Evolutionary conservation across 2,113 vertebrate species (phyloP).

Genomic region (Hiodon tergisus): DNA sequence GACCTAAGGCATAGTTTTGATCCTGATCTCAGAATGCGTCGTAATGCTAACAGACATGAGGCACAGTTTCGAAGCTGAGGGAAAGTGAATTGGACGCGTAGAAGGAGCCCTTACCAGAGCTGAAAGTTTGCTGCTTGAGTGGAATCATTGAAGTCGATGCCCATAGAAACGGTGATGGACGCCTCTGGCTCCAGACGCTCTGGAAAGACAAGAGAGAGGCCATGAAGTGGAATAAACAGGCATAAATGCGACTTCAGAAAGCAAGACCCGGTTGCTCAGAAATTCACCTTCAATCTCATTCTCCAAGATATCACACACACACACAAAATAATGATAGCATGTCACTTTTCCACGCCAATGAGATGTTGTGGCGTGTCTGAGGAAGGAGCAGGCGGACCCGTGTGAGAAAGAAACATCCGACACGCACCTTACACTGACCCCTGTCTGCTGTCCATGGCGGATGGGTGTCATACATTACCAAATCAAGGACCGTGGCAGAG

Average conservation of each 20-base stretch:
- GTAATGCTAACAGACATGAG: no score
- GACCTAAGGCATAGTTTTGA: no score
- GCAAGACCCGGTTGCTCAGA: constrained; percentile 54
- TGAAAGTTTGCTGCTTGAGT: constrained; percentile 90
- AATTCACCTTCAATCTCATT: constrained; percentile 58
- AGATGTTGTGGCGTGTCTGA: constrained; percentile 31
- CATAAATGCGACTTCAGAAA: constrained; percentile 50
- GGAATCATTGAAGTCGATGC: constrained; percentile 95
- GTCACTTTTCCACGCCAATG: constrained; percentile 50
- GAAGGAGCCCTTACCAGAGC: constrained; percentile 75
- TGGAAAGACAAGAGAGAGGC: constrained; percentile 49
- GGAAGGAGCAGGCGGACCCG: constrained; percentile 32
- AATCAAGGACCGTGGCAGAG: constrained; percentile 12
- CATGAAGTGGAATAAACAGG: constrained; percentile 56
- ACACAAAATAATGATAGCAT: constrained; percentile 38
- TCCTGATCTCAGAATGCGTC: no score
- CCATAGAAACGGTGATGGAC: constrained; percentile 80
- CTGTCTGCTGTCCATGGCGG: neutral
- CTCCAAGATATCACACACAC: constrained; percentile 9
- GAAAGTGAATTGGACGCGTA: neutral
- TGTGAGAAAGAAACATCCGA: constrained; percentile 16
- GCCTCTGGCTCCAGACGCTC: constrained; percentile 77
- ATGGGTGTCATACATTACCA: constrained; percentile 11
- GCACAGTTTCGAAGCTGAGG: no score
- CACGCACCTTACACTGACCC: constrained; percentile 6